Conservation (phyloP, 2,113 vertebrate genomes). For the Macrotis lagotis region DNA sequence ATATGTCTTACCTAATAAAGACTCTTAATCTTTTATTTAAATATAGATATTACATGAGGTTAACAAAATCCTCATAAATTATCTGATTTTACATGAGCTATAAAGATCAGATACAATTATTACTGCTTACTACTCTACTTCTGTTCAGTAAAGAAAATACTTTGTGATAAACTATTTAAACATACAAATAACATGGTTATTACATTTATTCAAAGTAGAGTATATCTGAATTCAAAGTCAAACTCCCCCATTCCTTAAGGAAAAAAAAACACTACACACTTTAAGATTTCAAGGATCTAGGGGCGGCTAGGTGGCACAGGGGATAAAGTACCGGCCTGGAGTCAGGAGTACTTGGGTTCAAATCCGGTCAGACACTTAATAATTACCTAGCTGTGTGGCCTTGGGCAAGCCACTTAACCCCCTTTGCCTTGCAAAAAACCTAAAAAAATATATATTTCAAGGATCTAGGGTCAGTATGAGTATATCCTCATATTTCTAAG, state of each 20-base stretch:
- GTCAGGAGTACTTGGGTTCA: no score
- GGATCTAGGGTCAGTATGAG: background rate
- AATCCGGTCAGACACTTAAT: no score
- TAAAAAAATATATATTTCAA: no score
- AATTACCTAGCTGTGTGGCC: no score
- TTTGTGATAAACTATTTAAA: background rate
- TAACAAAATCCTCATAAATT: background rate
- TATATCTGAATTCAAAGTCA: background rate
- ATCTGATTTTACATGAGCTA: background rate
- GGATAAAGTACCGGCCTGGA: no score
- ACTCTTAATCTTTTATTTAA: background rate
- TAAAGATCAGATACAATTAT: background rate
- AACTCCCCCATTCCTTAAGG: background rate
- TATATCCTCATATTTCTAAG: background rate
- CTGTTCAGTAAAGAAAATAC: background rate
- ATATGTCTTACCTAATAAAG: background rate
- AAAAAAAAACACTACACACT: background rate
- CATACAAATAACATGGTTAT: background rate
- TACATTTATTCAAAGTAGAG: background rate
- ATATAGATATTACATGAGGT: background rate
- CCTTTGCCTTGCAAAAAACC: no score
- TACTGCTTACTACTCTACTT: background rate
- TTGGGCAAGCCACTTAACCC: no score
- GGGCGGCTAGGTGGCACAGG: no score
- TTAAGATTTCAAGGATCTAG: background rate